phyloP scores from a whole-genome alignment of 2,113 vertebrate genomes.

The Elephas maximus region DNA sequence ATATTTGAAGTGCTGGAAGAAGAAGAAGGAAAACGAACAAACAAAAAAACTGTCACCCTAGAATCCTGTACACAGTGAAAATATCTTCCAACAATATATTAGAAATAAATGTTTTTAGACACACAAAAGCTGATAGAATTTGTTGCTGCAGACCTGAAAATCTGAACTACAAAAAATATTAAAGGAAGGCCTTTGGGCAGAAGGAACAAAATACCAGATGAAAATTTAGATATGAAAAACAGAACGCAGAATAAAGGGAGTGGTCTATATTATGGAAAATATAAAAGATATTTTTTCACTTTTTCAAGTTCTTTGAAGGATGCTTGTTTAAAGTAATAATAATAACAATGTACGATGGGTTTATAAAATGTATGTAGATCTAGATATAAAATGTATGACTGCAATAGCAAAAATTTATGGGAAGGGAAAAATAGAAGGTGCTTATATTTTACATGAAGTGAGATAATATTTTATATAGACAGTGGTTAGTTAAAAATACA shows the following conservation, averaged over 20 bases:
- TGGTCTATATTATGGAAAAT: background rate
- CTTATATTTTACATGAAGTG: background rate
- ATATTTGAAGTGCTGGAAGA: background rate
- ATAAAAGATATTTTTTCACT: background rate
- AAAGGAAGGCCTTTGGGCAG: too few relatives aligned
- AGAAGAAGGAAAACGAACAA: background rate
- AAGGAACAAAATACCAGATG: too few relatives aligned
- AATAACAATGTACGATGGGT: background rate
- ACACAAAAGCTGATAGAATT: background rate
- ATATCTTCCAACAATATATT: background rate
- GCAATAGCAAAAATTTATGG: background rate
- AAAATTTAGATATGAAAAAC: background rate
- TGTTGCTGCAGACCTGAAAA: background rate
- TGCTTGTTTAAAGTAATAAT: background rate
- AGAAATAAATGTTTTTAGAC: background rate
- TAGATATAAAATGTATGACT: background rate
- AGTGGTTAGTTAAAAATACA: background rate
- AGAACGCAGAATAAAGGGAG: background rate
- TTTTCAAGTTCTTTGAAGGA: conserved; percentile 2
- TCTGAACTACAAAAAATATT: background rate
- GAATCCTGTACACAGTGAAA: background rate
- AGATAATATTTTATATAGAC: background rate
- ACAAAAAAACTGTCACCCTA: background rate
- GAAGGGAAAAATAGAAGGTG: background rate
- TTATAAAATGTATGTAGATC: background rate